Evolutionary conservation across 2,888 invertebrate genomes (phyloP).

Genomic region (Mystacides longicornis): DNA sequence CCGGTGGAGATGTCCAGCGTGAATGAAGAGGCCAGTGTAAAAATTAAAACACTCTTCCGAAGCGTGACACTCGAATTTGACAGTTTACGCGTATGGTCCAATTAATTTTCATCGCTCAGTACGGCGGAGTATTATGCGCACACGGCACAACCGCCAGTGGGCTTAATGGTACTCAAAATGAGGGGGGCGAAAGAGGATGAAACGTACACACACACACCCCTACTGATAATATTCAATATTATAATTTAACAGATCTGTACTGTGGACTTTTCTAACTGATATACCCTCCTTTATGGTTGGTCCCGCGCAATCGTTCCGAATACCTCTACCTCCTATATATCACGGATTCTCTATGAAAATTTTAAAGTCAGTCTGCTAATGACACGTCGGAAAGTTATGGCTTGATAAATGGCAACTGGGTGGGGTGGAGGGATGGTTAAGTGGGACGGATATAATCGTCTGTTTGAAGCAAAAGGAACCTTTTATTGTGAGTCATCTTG

Average conservation of each 20-base stretch:
- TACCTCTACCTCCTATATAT: conserved; percentile 26
- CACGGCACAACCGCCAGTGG: conserved; percentile 23
- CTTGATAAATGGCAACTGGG: conserved; percentile 25
- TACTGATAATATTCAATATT: neutral
- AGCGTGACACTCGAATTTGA: conserved; percentile 23
- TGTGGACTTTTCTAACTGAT: neutral
- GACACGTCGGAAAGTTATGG: conserved; percentile 26
- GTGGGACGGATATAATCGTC: conserved; percentile 26
- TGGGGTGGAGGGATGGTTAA: conserved; percentile 20
- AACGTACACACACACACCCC: neutral
- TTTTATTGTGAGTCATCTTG: conserved; percentile 25
- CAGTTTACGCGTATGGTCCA: conserved; percentile 22
- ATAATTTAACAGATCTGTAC: neutral
- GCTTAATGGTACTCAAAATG: conserved; percentile 21
- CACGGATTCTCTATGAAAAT: conserved; percentile 26
- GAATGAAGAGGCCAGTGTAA: conserved; percentile 6
- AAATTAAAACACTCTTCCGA: conserved; percentile 14
- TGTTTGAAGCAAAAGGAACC: conserved; percentile 20
- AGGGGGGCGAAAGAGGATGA: neutral
- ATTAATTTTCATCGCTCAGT: conserved; percentile 25
- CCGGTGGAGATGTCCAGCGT: neutral
- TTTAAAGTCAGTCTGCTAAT: conserved; percentile 27
- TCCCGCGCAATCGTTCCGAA: conserved; percentile 25
- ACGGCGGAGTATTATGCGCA: conserved; percentile 25
- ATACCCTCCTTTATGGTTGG: conserved; percentile 13